phyloP scores from a whole-genome alignment of 2,797 vertebrate genomes.

The Mus spretus region DNA sequence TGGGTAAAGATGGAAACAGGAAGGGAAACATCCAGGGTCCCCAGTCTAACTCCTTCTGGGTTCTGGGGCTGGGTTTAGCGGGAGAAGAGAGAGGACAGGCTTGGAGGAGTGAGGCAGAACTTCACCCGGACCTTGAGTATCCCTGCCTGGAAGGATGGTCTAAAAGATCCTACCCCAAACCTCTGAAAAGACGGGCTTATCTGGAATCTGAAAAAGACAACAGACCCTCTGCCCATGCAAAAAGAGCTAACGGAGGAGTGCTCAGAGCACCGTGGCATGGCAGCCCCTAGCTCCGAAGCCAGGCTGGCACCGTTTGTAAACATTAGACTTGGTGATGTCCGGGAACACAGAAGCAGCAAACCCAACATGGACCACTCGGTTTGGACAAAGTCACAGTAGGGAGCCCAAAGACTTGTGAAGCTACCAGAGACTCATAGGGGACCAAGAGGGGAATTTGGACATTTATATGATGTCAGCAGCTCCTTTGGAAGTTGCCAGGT shows the following conservation, averaged over 20 bases:
- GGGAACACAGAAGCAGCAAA: not conserved
- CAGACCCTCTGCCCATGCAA: not conserved
- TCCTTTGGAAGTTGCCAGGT: not conserved
- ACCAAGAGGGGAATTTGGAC: not conserved
- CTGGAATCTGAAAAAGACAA: not conserved
- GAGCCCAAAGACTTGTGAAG: not conserved
- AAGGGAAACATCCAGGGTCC: not conserved
- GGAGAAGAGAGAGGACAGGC: not conserved
- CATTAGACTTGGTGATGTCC: conserved; percentile 75
- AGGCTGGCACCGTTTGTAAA: conserved; percentile 80
- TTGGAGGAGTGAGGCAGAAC: not conserved
- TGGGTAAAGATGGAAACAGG: not conserved
- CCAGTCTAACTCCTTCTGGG: not conserved
- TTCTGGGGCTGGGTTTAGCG: not conserved
- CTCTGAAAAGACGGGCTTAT: not conserved
- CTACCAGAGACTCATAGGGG: not conserved
- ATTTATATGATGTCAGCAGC: not conserved
- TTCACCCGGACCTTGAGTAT: not conserved
- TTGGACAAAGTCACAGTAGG: not conserved
- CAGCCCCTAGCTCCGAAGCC: conserved; percentile 34
- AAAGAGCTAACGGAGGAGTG: not conserved
- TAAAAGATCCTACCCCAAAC: not conserved
- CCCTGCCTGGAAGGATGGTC: not conserved
- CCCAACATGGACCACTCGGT: not conserved
- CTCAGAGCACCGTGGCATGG: conserved; percentile 70